Evolutionary conservation across 2,113 vertebrate genomes (phyloP).

Genomic region (Halichoeres trimaculatus): DNA sequence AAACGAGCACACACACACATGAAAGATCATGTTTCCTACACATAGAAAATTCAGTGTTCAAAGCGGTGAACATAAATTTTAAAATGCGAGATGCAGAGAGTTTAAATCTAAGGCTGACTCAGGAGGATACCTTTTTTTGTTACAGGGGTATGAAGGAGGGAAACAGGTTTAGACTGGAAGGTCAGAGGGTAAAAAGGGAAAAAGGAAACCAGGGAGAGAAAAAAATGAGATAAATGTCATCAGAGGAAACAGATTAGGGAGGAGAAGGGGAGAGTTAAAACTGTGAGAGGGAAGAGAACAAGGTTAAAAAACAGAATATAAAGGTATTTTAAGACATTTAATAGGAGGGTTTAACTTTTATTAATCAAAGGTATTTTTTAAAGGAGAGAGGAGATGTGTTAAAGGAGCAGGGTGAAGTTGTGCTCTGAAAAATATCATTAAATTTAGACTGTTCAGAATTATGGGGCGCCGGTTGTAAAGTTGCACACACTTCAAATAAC

Average conservation of each 20-base stretch:
- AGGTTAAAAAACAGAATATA: constrained; percentile 8
- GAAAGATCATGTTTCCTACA: background rate
- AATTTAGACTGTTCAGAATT: too few relatives aligned
- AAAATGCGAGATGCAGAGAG: constrained; percentile 36
- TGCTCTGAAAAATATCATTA: too few relatives aligned
- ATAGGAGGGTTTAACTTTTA: background rate
- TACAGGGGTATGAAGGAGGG: constrained; percentile 65
- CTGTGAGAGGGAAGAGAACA: constrained; percentile 1
- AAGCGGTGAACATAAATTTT: background rate
- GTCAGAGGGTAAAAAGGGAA: constrained; percentile 45
- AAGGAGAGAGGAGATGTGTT: too few relatives aligned
- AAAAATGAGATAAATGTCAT: constrained; percentile 39
- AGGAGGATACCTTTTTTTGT: constrained; percentile 73
- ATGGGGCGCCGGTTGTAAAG: too few relatives aligned
- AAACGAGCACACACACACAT: too few relatives aligned
- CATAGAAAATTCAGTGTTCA: background rate
- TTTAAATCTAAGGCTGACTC: constrained; percentile 16
- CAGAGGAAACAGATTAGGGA: constrained; percentile 36
- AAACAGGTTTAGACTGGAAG: constrained; percentile 73
- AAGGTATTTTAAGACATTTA: constrained; percentile 12
- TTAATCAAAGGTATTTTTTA: too few relatives aligned
- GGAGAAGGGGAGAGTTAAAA: constrained; percentile 16
- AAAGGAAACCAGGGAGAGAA: constrained; percentile 41
- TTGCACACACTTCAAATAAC: too few relatives aligned
- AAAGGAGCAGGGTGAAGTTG: too few relatives aligned